A percentile compares a stretch with the other conserved stretches of the same genome.
Evolutionary conservation across 1,140 invertebrate species (phyloP).

Genomic region (Antheraea pernyi): DNA sequence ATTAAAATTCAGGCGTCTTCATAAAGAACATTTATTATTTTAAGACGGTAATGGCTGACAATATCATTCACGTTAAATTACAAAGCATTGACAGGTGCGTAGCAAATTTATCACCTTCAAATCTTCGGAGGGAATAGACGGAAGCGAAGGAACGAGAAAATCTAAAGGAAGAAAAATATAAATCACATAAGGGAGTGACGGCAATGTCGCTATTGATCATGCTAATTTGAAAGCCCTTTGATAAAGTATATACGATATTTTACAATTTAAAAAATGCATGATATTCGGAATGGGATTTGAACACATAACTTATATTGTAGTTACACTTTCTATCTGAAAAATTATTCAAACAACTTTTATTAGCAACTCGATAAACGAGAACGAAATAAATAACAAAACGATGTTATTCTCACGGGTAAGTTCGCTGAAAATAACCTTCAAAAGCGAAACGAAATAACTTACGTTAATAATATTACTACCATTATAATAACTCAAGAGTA

Average conservation of each 20-base stretch:
- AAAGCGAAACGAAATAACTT: too few relatives aligned
- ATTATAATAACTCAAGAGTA: too few relatives aligned
- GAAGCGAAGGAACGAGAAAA: slow-evolving; percentile 7
- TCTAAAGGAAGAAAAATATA: slow-evolving; percentile 19
- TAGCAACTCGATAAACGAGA: too few relatives aligned
- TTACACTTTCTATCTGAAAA: background rate
- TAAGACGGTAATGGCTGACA: slow-evolving; percentile 27
- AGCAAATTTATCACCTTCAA: slow-evolving; percentile 31
- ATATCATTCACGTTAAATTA: slow-evolving; percentile 31
- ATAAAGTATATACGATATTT: background rate
- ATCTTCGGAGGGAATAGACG: slow-evolving; percentile 3
- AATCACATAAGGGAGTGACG: slow-evolving; percentile 12
- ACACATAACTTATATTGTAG: background rate
- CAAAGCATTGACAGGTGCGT: slow-evolving; percentile 24
- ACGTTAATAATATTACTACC: too few relatives aligned
- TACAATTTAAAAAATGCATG: background rate
- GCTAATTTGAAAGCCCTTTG: slow-evolving; percentile 1
- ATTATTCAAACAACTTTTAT: too few relatives aligned
- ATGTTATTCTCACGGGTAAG: too few relatives aligned
- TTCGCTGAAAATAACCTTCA: too few relatives aligned
- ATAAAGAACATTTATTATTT: slow-evolving; percentile 21
- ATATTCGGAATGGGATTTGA: too few relatives aligned
- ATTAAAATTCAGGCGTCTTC: slow-evolving; percentile 2
- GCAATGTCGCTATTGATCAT: background rate
- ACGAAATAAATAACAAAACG: too few relatives aligned